Conservation (phyloP, 2,113 vertebrate species). For the Geococcyx californianus region DNA sequence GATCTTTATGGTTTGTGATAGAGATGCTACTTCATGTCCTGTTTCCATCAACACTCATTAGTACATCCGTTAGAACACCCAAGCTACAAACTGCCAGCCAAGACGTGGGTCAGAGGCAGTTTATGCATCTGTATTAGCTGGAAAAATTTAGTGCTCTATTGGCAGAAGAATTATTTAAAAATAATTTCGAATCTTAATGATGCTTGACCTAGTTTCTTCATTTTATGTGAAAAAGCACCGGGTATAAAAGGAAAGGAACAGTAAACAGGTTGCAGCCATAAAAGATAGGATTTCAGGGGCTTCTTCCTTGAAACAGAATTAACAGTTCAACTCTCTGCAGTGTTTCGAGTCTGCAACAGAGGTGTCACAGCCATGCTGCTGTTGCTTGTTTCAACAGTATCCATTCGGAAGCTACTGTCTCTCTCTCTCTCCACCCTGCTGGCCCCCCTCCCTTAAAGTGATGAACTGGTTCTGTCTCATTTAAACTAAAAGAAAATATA, state of each 20-base stretch:
- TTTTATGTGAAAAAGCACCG: neutral
- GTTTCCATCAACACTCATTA: conserved; percentile 33
- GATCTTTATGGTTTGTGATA: conserved; percentile 11
- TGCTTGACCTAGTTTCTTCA: neutral
- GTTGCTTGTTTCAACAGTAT: neutral
- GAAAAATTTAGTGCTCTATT: neutral
- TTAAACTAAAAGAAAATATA: neutral
- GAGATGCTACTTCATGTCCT: neutral
- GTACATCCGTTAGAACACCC: neutral
- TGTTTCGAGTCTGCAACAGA: neutral
- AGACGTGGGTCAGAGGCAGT: neutral
- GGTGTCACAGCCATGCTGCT: neutral
- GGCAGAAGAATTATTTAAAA: neutral
- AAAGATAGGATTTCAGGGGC: neutral
- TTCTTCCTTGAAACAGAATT: neutral
- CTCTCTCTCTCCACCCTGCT: neutral
- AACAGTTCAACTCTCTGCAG: neutral
- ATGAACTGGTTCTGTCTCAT: neutral
- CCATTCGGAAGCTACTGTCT: neutral
- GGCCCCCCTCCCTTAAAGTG: neutral
- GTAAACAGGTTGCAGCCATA: neutral
- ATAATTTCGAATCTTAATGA: neutral
- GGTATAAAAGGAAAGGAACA: neutral
- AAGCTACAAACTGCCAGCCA: neutral
- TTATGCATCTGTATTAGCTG: neutral